A percentile compares a stretch with the other conserved stretches of the same genome.
These are phyloP conservation scores for Myotis myotis DNA, from an alignment of 2,797 vertebrate species.

Conservation along the genomic window DNA sequence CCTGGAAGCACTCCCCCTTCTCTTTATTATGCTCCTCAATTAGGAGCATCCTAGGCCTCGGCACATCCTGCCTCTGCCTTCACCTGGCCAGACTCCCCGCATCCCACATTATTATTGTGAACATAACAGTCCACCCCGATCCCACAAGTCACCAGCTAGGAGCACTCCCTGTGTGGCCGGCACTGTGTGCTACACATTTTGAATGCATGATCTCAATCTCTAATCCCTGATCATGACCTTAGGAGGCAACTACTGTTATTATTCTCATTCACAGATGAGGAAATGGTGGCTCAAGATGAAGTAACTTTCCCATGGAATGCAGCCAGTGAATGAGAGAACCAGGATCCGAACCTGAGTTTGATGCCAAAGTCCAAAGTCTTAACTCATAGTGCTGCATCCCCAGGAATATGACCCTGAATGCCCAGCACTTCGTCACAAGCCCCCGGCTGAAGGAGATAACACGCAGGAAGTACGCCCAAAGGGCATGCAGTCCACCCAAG, in stretches of 20 bases:
- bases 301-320: neutral
- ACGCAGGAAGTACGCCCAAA: neutral
- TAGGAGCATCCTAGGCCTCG: neutral
- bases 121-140: neutral
- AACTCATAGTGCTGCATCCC: neutral
- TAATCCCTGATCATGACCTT: neutral
- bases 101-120: neutral
- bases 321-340: neutral
- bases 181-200: neutral
- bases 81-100: neutral
- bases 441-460: neutral
- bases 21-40: neutral
- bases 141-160: neutral
- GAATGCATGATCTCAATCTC: neutral
- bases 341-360: neutral
- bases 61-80: neutral
- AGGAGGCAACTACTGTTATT: neutral
- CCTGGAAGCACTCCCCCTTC: neutral
- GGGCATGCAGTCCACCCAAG: neutral
- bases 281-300: neutral
- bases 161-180: neutral
- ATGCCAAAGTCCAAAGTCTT: slow-evolving; percentile 16
- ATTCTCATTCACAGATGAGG: neutral
- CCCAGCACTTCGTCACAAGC: neutral
- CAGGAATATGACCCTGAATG: neutral